phyloP scores from a whole-genome alignment of 2,888 invertebrate species.

The Harmothoe impar region DNA sequence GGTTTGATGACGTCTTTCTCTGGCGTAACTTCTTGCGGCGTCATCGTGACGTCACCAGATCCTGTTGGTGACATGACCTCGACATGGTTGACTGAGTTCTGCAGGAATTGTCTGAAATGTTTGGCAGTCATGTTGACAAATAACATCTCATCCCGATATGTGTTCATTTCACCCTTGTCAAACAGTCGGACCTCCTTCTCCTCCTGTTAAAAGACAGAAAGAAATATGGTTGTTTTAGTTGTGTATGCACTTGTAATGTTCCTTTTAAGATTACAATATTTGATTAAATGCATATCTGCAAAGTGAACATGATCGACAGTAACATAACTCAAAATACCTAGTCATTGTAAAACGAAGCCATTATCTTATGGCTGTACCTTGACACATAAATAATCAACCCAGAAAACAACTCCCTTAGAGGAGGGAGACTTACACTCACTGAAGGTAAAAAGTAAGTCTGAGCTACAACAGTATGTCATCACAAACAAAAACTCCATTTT shows the following conservation, averaged over 20 bases:
- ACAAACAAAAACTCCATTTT: no score
- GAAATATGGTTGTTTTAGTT: not conserved
- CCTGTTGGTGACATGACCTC: not conserved
- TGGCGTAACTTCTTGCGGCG: not conserved
- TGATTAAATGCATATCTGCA: no score
- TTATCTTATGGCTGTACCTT: no score
- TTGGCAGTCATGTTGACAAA: slow-evolving; percentile 54
- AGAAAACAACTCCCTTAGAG: no score
- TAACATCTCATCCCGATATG: slow-evolving; percentile 76
- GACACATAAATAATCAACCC: no score
- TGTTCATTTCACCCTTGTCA: slow-evolving; percentile 82
- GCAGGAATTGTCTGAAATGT: slow-evolving; percentile 34
- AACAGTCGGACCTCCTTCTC: slow-evolving; percentile 75
- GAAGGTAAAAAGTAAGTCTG: no score
- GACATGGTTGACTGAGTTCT: not conserved
- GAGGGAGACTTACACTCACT: no score
- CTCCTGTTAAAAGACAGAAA: slow-evolving; percentile 64
- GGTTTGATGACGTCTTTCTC: not conserved
- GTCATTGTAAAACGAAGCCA: no score
- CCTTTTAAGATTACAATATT: no score
- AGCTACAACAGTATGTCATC: not conserved
- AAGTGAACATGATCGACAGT: no score
- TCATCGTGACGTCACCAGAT: not conserved
- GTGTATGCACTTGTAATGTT: no score
- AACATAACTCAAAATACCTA: no score